phyloP scores from a whole-genome alignment of 2,888 invertebrate genomes.

The Callyntrura guangdongensis region DNA sequence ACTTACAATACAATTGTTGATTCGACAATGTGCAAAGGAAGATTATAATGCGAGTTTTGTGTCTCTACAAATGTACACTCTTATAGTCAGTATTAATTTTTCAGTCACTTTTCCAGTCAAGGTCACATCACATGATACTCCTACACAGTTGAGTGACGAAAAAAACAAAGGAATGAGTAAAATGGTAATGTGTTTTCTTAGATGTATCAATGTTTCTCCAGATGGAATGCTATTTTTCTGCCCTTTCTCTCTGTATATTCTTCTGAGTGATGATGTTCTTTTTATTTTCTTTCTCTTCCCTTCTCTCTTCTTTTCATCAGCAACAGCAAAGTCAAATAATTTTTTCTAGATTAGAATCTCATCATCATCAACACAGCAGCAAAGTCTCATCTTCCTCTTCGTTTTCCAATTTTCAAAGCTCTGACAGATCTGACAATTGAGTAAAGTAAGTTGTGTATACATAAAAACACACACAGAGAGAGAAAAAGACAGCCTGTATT shows the following conservation, averaged over 20 bases:
- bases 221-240: too few relatives aligned
- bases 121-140: too few relatives aligned
- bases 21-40: conserved; percentile 12
- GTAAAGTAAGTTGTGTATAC: conserved; percentile 16
- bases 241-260: not conserved
- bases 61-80: not conserved
- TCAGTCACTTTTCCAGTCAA: too few relatives aligned
- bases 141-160: too few relatives aligned
- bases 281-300: conserved; percentile 1
- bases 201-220: too few relatives aligned
- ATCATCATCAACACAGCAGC: conserved; percentile 66
- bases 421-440: conserved; percentile 72
- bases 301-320: conserved; percentile 40
- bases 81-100: too few relatives aligned
- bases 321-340: conserved; percentile 58
- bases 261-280: not conserved
- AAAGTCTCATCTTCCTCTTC: conserved; percentile 17
- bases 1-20: conserved; percentile 57
- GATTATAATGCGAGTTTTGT: not conserved
- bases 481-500: conserved; percentile 3
- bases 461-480: not conserved
- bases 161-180: too few relatives aligned
- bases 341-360: conserved; percentile 78
- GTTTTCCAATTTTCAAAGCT: conserved; percentile 63
- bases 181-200: not conserved